A percentile compares a stretch with the other conserved stretches of the same genome.
These are phyloP conservation scores for Capitulum mitella DNA, from an alignment of 2,888 invertebrate species.

Conservation along the genomic window DNA sequence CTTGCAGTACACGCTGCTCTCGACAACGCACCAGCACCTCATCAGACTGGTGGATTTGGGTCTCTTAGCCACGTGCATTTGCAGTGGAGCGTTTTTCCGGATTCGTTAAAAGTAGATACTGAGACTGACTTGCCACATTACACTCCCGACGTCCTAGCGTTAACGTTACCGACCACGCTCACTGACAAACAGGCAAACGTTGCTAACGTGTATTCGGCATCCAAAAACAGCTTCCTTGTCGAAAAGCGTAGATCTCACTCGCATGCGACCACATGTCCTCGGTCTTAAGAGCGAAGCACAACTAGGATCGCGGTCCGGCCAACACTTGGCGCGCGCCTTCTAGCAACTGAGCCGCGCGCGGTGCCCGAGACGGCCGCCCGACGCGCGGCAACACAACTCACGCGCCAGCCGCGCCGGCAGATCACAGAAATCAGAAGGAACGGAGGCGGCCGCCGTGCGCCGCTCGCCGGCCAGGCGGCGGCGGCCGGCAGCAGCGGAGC, in stretches of 20 bases:
- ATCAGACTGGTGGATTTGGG: no score
- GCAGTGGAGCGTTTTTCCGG: no score
- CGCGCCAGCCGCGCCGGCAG: not conserved
- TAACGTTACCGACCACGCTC: no score
- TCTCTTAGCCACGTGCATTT: no score
- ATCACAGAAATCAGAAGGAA: constrained; percentile 4
- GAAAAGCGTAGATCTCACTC: not conserved
- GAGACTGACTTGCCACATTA: no score
- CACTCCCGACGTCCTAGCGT: no score
- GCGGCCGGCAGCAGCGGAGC: not conserved
- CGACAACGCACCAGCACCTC: no score
- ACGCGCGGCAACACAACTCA: not conserved
- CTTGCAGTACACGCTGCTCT: no score
- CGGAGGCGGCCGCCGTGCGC: not conserved
- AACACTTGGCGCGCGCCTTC: not conserved
- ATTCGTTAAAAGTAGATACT: no score
- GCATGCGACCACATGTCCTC: not conserved
- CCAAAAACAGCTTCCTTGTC: not conserved
- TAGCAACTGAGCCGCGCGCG: not conserved
- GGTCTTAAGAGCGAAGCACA: not conserved
- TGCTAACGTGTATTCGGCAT: constrained; percentile 21
- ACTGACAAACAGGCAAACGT: not conserved
- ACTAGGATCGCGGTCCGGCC: not conserved
- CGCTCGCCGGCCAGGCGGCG: not conserved
- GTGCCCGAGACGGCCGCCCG: not conserved